Evolutionary conservation across 2,797 vertebrate species (phyloP).

Genomic region (Poecilia wingei): DNA sequence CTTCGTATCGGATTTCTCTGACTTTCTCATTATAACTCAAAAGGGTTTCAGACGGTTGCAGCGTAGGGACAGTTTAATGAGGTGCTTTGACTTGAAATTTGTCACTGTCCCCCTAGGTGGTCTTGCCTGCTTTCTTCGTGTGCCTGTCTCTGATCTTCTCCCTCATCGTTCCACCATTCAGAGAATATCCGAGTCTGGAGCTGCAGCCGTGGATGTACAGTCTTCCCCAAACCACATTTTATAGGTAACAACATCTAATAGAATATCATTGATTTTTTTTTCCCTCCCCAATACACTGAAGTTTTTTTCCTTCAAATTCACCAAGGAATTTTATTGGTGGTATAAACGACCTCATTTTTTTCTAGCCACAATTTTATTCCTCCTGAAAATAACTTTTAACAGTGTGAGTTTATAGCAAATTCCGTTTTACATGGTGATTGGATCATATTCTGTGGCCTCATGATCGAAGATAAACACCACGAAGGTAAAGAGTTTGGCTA

Average conservation of each 20-base stretch:
- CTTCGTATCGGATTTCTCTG: neutral
- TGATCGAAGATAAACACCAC: neutral
- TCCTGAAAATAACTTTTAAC: neutral
- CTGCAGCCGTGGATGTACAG: constrained; percentile 98
- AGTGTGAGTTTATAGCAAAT: neutral
- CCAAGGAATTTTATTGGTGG: neutral
- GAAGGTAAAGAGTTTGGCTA: neutral
- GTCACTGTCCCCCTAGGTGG: constrained; percentile 80
- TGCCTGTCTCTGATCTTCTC: constrained; percentile 96
- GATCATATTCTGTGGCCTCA: neutral
- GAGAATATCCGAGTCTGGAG: constrained; percentile 92
- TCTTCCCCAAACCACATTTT: constrained; percentile 90
- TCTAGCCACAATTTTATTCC: neutral
- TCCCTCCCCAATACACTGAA: neutral
- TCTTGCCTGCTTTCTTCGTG: constrained; percentile 93
- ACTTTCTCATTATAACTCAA: constrained; percentile 8
- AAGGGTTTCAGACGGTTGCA: neutral
- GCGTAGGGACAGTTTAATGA: neutral
- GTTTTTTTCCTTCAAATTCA: neutral
- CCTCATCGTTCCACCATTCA: constrained; percentile 92
- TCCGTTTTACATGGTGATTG: neutral
- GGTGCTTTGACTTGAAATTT: constrained; percentile 17
- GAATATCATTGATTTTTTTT: neutral
- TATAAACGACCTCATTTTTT: neutral
- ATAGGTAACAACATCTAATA: constrained; percentile 81